phyloP scores from a whole-genome alignment of 2,888 invertebrate genomes.

The Ormyrus labotus region DNA sequence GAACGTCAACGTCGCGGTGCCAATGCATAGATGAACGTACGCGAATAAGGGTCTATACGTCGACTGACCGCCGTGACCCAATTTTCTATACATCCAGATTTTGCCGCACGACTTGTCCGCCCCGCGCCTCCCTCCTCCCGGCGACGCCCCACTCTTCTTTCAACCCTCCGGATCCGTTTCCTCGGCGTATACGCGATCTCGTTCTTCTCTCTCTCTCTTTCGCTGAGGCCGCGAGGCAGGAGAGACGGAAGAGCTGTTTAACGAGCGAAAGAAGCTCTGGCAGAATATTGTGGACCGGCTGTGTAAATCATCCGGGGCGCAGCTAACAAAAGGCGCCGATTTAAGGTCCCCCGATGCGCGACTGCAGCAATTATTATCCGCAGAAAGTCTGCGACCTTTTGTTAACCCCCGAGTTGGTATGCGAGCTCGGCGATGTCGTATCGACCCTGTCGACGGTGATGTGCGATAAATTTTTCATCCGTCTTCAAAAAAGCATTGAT shows the following conservation, averaged over 20 bases:
- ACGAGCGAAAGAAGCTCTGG: no score
- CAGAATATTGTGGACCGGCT: no score
- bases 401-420: not conserved
- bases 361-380: constrained; percentile 23
- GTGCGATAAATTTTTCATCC: no score
- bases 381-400: constrained; percentile 19
- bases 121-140: no score
- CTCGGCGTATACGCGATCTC: not conserved
- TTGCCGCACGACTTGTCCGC: constrained; percentile 36
- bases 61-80: constrained; percentile 60
- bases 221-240: not conserved
- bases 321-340: constrained; percentile 11
- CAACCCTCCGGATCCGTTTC: no score
- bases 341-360: not conserved
- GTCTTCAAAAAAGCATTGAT: not conserved
- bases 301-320: no score
- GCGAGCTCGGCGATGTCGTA: no score
- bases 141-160: no score
- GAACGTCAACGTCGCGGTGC: not conserved
- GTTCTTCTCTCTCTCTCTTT: not conserved
- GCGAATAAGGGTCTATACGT: constrained; percentile 6
- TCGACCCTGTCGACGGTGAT: no score
- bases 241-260: not conserved
- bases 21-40: not conserved
- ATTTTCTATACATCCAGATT: constrained; percentile 54